Evolutionary conservation across 2,888 invertebrate species (phyloP).

Genomic region (Aspidiotus destructor): DNA sequence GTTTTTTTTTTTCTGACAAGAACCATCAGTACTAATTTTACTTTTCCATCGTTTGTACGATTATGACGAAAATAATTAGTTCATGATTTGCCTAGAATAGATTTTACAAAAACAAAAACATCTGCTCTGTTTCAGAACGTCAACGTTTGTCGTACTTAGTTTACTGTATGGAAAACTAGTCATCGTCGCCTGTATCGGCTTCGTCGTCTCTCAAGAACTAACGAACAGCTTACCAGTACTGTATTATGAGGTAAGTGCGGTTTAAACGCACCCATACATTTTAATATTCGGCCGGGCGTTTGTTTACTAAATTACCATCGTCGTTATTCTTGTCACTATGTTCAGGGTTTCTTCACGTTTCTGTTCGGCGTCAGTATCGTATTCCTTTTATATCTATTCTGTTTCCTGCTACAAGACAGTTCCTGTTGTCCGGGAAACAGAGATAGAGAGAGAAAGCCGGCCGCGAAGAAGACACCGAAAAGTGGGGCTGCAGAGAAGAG

Average conservation of each 20-base stretch:
- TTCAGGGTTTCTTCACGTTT: conserved; percentile 80
- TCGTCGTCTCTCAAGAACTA: conserved; percentile 89
- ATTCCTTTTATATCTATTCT: conserved; percentile 87
- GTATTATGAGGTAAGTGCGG: conserved; percentile 63
- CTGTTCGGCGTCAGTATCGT: conserved; percentile 86
- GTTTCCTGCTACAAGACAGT: conserved; percentile 85
- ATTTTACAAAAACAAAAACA: too few relatives aligned
- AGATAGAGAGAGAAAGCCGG: conserved; percentile 36
- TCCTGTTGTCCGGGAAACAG: conserved; percentile 65
- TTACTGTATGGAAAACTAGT: conserved; percentile 91
- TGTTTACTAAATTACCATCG: neutral
- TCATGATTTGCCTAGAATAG: too few relatives aligned
- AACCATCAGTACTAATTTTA: too few relatives aligned
- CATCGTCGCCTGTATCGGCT: conserved; percentile 85
- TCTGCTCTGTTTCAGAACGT: conserved; percentile 61
- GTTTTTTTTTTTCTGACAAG: too few relatives aligned
- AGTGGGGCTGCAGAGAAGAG: conserved; percentile 45
- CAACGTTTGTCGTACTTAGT: conserved; percentile 89
- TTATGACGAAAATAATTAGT: too few relatives aligned
- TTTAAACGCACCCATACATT: neutral
- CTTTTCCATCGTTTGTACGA: too few relatives aligned
- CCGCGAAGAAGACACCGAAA: conserved; percentile 45
- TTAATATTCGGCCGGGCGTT: neutral
- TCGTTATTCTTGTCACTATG: conserved; percentile 4
- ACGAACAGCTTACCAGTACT: conserved; percentile 83